Conservation (phyloP, 2,113 vertebrate genomes). For the Helogale parvula region DNA sequence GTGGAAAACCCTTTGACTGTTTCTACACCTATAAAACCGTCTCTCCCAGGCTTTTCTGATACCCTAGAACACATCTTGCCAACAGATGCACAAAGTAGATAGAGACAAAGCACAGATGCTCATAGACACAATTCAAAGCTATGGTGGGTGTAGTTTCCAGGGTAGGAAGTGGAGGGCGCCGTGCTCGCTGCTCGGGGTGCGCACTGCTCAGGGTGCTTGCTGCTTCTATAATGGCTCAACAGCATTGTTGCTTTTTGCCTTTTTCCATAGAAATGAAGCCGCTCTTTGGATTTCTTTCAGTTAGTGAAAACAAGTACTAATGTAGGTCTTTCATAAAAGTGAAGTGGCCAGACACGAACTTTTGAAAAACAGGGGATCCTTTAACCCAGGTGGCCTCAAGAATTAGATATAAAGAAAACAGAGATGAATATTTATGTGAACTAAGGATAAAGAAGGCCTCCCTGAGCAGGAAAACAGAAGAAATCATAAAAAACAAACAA, state of each 20-base stretch:
- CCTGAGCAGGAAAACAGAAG: constrained; percentile 30
- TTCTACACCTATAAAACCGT: background rate
- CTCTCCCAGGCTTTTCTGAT: background rate
- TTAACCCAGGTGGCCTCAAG: background rate
- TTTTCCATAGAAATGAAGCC: background rate
- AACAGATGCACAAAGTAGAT: background rate
- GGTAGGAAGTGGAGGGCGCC: background rate
- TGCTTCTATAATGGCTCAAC: background rate
- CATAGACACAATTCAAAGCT: background rate
- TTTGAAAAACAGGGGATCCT: background rate
- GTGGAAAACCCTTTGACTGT: background rate
- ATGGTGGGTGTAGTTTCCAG: background rate
- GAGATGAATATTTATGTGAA: background rate
- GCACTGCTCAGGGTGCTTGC: background rate
- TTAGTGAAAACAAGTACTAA: background rate
- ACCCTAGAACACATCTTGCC: background rate
- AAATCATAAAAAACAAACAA: background rate
- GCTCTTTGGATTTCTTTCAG: background rate
- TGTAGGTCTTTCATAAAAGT: background rate
- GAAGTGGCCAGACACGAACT: background rate
- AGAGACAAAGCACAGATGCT: background rate
- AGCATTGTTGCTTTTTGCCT: background rate
- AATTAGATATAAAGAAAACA: constrained; percentile 13
- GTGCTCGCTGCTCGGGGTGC: background rate
- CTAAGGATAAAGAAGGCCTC: background rate